A percentile compares a stretch with the other conserved stretches of the same genome.
Evolutionary conservation across 2,888 invertebrate genomes (phyloP).

Genomic region (Liopterus haemorrhoidalis): DNA sequence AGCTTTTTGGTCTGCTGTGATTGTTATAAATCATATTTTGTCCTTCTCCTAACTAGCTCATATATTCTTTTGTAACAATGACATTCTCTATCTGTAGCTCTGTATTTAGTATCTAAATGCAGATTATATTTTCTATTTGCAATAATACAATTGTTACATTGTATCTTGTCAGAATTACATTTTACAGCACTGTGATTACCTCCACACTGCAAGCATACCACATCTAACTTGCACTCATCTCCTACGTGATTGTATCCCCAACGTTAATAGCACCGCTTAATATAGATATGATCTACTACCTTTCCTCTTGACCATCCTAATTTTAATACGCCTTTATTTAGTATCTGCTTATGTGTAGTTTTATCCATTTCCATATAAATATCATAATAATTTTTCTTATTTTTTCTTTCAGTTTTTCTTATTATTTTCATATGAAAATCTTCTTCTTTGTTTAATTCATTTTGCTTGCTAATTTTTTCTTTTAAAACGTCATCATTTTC

Average conservation of each 20-base stretch:
- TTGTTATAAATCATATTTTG: background rate
- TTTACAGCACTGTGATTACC: background rate
- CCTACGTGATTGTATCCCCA: background rate
- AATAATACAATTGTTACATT: background rate
- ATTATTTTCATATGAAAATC: slow-evolving; percentile 5
- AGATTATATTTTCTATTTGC: background rate
- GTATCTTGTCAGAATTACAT: background rate
- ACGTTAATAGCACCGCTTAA: background rate
- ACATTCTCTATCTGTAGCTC: background rate
- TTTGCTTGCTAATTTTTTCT: background rate
- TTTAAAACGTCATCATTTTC: background rate
- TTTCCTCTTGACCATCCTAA: background rate
- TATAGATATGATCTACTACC: background rate
- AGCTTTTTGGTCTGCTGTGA: background rate
- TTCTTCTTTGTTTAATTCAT: background rate
- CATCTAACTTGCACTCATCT: background rate
- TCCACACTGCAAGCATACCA: background rate
- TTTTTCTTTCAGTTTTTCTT: background rate
- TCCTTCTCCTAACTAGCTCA: too few species aligned
- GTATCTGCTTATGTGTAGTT: background rate
- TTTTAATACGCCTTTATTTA: background rate
- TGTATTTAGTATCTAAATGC: background rate
- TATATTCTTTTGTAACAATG: slow-evolving; percentile 1
- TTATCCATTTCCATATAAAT: background rate
- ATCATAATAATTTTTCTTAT: background rate